A percentile compares a stretch with the other conserved stretches of the same genome.
Evolutionary conservation across 2,888 invertebrate genomes (phyloP).

Genomic region (Frankliniella fusca): DNA sequence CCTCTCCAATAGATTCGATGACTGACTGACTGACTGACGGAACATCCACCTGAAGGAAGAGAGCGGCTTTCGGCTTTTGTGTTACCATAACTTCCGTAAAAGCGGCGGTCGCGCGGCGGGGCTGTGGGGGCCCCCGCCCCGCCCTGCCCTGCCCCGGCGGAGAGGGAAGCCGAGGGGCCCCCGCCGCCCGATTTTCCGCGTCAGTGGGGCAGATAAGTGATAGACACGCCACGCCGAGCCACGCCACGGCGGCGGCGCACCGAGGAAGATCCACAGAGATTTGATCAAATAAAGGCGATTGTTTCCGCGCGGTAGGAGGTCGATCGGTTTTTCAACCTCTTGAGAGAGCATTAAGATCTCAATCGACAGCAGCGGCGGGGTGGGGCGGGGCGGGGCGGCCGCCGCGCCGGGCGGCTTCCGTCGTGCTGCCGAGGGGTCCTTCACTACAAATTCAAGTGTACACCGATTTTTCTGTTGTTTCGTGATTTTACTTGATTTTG

Average conservation of each 20-base stretch:
- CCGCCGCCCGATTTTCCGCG: conserved; percentile 18
- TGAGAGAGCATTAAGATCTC: conserved; percentile 22
- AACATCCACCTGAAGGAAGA: conserved; percentile 1
- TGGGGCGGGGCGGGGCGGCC: not conserved
- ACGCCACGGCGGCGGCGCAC: not conserved
- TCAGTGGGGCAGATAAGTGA: conserved; percentile 24
- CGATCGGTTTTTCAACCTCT: conserved; percentile 22
- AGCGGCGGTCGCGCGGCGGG: conserved; percentile 1
- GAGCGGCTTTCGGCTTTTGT: not conserved
- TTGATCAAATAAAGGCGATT: conserved; percentile 25
- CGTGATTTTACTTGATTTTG: too few species aligned
- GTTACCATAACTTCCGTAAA: conserved; percentile 17
- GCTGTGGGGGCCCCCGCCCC: not conserved
- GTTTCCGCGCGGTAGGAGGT: conserved; percentile 20
- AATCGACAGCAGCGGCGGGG: conserved; percentile 4
- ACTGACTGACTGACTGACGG: conserved; percentile 9
- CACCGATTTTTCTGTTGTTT: too few species aligned
- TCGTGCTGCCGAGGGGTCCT: not conserved
- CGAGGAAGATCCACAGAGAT: not conserved
- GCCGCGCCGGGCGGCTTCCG: conserved; percentile 2
- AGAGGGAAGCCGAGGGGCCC: not conserved
- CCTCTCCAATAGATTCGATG: conserved; percentile 1
- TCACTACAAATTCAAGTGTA: too few species aligned
- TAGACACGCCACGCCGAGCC: not conserved
- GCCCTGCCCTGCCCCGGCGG: too few species aligned